phyloP scores from a whole-genome alignment of 2,797 vertebrate genomes.

The Pelobates cultripes region DNA sequence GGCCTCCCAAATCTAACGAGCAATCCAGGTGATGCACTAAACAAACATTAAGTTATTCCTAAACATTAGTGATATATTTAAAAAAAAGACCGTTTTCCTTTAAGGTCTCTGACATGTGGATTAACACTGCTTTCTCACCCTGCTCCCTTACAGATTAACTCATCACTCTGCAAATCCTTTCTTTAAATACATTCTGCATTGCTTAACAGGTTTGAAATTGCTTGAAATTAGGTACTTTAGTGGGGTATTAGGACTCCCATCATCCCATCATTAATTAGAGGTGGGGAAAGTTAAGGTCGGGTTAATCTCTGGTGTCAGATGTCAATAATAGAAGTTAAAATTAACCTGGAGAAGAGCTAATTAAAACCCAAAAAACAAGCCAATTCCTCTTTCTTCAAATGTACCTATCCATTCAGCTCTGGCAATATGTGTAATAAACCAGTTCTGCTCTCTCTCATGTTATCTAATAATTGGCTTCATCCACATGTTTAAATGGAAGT shows the following conservation, averaged over 20 bases:
- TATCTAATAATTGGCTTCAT: no score
- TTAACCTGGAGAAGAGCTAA: neutral
- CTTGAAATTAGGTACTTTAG: conserved; percentile 13
- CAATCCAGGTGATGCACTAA: no score
- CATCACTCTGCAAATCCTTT: conserved; percentile 11
- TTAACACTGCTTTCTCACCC: conserved; percentile 14
- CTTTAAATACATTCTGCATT: conserved; percentile 34
- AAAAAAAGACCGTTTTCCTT: neutral
- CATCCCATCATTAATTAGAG: neutral
- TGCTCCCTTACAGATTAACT: conserved; percentile 21
- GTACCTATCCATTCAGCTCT: no score
- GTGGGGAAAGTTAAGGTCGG: conserved; percentile 15
- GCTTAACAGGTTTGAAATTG: conserved; percentile 28
- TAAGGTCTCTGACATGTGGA: conserved; percentile 16
- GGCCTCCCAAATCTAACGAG: no score
- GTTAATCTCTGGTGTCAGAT: conserved; percentile 17
- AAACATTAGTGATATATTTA: no score
- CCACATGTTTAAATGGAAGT: no score
- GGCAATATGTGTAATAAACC: no score
- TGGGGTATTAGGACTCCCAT: conserved; percentile 1
- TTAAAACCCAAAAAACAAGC: neutral
- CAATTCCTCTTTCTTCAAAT: no score
- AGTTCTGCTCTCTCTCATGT: no score
- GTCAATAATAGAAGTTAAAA: neutral
- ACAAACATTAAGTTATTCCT: no score